Evolutionary conservation across 2,888 invertebrate species (phyloP), one percentile per base, ranked within the genome.

Genomic region (Eupeodes latifasciatus): DNA sequence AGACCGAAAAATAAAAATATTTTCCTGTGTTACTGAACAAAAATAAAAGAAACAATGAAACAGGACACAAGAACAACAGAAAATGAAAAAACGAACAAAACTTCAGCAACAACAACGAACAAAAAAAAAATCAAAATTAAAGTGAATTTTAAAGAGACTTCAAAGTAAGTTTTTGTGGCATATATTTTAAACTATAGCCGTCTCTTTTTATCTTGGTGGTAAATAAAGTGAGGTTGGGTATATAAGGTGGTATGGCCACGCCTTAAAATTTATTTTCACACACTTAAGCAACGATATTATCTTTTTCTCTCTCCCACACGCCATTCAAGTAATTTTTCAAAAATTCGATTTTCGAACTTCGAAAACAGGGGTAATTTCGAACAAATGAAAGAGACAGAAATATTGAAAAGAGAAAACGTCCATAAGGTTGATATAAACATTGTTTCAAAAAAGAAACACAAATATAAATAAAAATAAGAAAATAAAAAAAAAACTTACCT

Each of bases 401-500:
- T 71, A 67, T 34, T 75, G 36, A 82, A 36, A 47, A 66, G 49
- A 64, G 61, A 59, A 47, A 57, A 84, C 66, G 14, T 27, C 80
- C 76, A 59, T 27, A 77, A 89, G 59, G 81, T 86, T 47, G 40
- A 75, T 34, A 76, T 16, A 76, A 84, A 64, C 4, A 71, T 71
- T 71, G 80, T 47, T 64, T 64, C 3, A 53, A 5, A 81, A 87
- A 88, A 80, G 89, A 81, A 87, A 89, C 34, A 40, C 62, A 72
- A 72, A 61, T 51, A 57, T 12, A 55, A 89, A 93, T 40, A 40
- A 40, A 89, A 74, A 71, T 49, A 19, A 49, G 62, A 75, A 59
- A n/a, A 61, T 61, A 67, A 55, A 59, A 61, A 55, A 55, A 14
- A 55, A 89, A 93, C 93, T 93, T 91, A 94, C 94, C 93, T 93